phyloP scores from a whole-genome alignment of 2,113 vertebrate species.

The Anas platyrhynchos region DNA sequence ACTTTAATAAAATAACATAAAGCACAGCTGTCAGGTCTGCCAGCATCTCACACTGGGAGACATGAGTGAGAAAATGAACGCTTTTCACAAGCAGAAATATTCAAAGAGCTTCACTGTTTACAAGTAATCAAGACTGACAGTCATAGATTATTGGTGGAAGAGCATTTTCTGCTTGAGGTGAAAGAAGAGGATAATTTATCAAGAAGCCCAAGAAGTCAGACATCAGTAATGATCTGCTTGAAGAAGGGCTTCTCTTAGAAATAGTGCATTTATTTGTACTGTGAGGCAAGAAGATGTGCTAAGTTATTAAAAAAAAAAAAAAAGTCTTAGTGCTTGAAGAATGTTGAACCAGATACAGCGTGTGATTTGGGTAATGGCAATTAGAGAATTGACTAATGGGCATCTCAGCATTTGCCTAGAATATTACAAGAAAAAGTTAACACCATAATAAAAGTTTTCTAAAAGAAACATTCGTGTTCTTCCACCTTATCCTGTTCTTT shows the following conservation, averaged over 20 bases:
- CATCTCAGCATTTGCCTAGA: neutral
- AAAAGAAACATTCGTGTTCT: neutral
- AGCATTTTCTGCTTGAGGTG: slow-evolving; percentile 75
- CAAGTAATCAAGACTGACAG: slow-evolving; percentile 75
- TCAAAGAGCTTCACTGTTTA: slow-evolving; percentile 67
- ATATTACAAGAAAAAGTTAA: slow-evolving; percentile 30
- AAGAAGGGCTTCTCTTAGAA: slow-evolving; percentile 60
- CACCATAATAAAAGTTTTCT: neutral
- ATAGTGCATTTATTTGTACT: slow-evolving; percentile 54
- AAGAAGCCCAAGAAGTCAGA: slow-evolving; percentile 54
- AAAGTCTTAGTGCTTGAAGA: neutral
- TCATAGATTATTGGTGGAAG: slow-evolving; percentile 69
- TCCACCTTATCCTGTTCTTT: neutral
- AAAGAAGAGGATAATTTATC: slow-evolving; percentile 71
- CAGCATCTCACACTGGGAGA: slow-evolving; percentile 33
- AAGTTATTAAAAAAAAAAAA: slow-evolving; percentile 39
- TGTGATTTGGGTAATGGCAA: slow-evolving; percentile 18
- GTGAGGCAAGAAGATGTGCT: slow-evolving; percentile 43
- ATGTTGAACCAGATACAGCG: neutral
- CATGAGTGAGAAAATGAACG: slow-evolving; percentile 51
- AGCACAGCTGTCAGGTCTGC: slow-evolving; percentile 62
- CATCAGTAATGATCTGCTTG: slow-evolving; percentile 56
- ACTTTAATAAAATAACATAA: slow-evolving; percentile 65
- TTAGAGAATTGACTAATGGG: slow-evolving; percentile 39
- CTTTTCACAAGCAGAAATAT: slow-evolving; percentile 68